Evolutionary conservation across 2,113 vertebrate genomes (phyloP).

Genomic region (Charadrius vociferus): DNA sequence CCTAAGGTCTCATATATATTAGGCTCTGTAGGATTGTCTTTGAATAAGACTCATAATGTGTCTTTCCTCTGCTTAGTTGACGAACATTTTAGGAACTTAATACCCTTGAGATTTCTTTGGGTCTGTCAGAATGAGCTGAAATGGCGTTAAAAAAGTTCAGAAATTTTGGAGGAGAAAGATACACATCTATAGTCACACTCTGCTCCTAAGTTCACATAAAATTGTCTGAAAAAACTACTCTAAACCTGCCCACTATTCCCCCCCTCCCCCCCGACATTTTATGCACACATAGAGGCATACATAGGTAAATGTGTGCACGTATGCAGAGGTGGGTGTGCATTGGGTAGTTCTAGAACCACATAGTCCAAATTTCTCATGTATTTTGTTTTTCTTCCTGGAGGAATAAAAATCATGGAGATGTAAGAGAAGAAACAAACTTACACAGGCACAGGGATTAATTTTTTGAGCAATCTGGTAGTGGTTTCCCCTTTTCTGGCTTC

Average conservation of each 20-base stretch:
- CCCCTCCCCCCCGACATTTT: background rate
- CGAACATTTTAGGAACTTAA: background rate
- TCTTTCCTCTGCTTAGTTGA: background rate
- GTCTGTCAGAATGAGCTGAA: background rate
- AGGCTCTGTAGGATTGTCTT: background rate
- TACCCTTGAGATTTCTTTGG: background rate
- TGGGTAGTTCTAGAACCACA: background rate
- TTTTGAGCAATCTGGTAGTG: background rate
- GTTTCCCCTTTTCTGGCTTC: background rate
- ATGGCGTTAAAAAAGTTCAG: background rate
- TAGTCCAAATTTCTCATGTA: background rate
- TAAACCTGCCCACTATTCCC: background rate
- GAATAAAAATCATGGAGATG: background rate
- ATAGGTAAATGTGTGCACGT: accelerated
- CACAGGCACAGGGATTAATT: background rate
- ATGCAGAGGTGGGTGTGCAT: too few species aligned
- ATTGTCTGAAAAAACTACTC: background rate
- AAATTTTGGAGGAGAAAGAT: background rate
- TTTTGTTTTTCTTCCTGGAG: background rate
- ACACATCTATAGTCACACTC: background rate
- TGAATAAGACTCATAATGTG: background rate
- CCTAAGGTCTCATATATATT: too few species aligned
- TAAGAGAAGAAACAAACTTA: background rate
- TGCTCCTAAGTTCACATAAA: background rate
- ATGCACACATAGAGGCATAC: background rate